Base-by-base conservation (phyloP, 2,888 invertebrate species). In the Drosophila algonquin region DNA sequence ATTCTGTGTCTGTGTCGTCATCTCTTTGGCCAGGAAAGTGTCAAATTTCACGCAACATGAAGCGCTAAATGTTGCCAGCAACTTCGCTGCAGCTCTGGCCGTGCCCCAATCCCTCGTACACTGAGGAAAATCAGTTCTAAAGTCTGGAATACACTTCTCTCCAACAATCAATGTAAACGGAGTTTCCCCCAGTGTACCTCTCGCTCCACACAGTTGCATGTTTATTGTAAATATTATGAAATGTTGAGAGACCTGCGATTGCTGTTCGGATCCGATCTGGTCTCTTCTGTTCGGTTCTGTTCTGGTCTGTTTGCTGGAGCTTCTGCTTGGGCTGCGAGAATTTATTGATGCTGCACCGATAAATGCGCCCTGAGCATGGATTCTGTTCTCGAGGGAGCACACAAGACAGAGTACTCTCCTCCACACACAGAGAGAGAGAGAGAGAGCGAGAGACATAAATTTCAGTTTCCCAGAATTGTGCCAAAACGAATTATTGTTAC, bases 191-290 rank as follows among this genome's bases (percentile, higher is more conserved):
- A 14, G 58, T 54, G 53, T 53, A 46, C 16, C 40, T 21, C 48
- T n/a, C 14, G 14, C 30, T 54, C 50, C 69, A 55, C 63, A 76
- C 89, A 88, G 89, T 88, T 89, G 88, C 89, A 89, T 88, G 89
- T 87, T 88, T 87, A 83, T 89, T 88, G 88, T 89, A 88, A 88
- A 89, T 88, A 88, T 88, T 88, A 88, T 88, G 88, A 88, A 89
- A 87, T 89, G 89, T 81, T 88, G 81, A 80, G 80, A 83, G 80
- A 83, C 81, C 81, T 77, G 78, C 81, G 75, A 75, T 71, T 83
- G 80, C 72, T 69, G 75, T 55, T 64, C 69, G 64, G 24, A 40
- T 60, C 67, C 64, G 50, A 70, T 59, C 21, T 21, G 21, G 21
- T 21, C 21, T 21, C 18, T 18, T 2, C 68, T 52, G 54, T 55